phyloP scores from a whole-genome alignment of 2,888 invertebrate species.

The Eristalis pertinax region DNA sequence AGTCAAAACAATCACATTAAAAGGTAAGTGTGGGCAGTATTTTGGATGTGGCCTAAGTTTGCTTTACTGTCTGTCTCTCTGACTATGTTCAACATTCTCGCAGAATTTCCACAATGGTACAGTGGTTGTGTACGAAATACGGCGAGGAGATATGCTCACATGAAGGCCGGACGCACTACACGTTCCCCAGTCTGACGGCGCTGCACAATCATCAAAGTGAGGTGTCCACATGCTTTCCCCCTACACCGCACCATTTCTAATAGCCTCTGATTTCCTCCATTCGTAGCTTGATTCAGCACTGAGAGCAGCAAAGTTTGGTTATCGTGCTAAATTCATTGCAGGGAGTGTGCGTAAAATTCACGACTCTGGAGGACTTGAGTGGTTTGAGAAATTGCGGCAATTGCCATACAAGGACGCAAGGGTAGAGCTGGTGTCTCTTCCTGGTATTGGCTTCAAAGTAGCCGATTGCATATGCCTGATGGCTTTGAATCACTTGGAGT shows the following conservation, averaged over 20 bases:
- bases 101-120: conserved; percentile 95
- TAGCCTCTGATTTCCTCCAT: background rate
- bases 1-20: conserved; percentile 98
- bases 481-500: conserved; percentile 93
- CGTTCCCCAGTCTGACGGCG: conserved; percentile 90
- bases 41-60: too few species aligned
- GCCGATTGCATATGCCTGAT: conserved; percentile 99
- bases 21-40: conserved; percentile 83
- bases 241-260: background rate
- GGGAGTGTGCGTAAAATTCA: conserved; percentile 87
- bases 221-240: conserved; percentile 60
- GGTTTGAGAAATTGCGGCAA: conserved; percentile 87
- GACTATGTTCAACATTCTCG: conserved; percentile 73
- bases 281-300: conserved; percentile 87
- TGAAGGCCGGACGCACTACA: conserved; percentile 87
- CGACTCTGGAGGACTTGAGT: conserved; percentile 86
- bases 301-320: conserved; percentile 90
- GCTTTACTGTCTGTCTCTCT: too few species aligned
- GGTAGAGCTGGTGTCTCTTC: conserved; percentile 87
- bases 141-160: conserved; percentile 88
- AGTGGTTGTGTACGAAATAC: conserved; percentile 91
- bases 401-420: conserved; percentile 89
- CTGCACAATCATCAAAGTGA: conserved; percentile 83
- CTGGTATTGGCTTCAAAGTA: conserved; percentile 97
- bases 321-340: conserved; percentile 93